These are phyloP conservation scores for Halesus radiatus DNA, from an alignment of 1,140 invertebrate species.

Conservation along the genomic window DNA sequence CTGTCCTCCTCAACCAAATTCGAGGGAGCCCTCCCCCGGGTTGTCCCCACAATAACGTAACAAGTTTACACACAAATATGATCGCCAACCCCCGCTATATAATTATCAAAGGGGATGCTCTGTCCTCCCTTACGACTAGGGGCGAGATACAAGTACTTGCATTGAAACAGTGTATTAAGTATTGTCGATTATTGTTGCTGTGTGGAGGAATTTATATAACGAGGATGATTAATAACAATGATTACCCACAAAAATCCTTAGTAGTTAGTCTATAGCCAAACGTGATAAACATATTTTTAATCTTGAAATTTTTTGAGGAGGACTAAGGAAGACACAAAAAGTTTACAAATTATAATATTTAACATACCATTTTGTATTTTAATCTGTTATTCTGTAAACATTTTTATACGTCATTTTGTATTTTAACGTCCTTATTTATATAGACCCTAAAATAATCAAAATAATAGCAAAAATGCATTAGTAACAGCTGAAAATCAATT, in stretches of 20 bases:
- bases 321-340: too few relatives aligned
- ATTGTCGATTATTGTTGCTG: background rate
- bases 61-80: slow-evolving; percentile 57
- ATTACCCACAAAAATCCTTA: background rate
- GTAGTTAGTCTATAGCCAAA: too few relatives aligned
- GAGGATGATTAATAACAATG: background rate
- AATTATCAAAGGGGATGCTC: slow-evolving; percentile 8
- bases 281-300: background rate
- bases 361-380: too few relatives aligned
- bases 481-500: too few relatives aligned
- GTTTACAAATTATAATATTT: too few relatives aligned
- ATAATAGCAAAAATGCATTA: too few relatives aligned
- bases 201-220: background rate
- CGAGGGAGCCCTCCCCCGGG: background rate
- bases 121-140: background rate
- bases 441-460: too few relatives aligned
- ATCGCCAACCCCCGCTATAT: slow-evolving; percentile 19
- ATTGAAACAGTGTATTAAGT: slow-evolving; percentile 25
- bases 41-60: slow-evolving; percentile 52
- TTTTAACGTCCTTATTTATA: too few relatives aligned
- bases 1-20: background rate
- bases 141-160: background rate
- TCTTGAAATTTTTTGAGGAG: too few relatives aligned
- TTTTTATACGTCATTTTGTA: too few relatives aligned
- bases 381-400: too few relatives aligned